Base-by-base conservation (phyloP, 2,888 invertebrate species). In the Agrypnus murinus region DNA sequence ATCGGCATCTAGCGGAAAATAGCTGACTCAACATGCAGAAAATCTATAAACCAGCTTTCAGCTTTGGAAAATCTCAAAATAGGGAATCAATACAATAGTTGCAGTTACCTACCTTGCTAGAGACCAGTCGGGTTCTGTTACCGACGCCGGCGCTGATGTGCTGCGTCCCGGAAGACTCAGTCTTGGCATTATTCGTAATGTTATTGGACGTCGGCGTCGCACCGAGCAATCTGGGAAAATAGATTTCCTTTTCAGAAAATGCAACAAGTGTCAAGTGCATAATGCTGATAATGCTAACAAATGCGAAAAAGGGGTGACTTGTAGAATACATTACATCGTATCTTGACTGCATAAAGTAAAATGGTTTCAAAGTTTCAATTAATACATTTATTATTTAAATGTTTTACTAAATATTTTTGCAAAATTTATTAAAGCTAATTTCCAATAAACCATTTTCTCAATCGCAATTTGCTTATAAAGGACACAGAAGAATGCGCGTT, bases 121-220 rank as follows among this genome's bases (percentile, higher is more conserved):
- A 38, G 87, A 85, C 88, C 88, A 88, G 72, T 88, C 87, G 32
- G 84, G 86, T 65, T 81, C 82, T n/a, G 81, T 79, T 12, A 82
- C 82, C 84, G 65, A 88, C 84, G 70, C 87, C 84, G 82, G 88
- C 66, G 83, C 83, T 55, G 83, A 83, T 10, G 83, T 83, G 74
- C 82, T 88, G 76, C 87, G 82, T 73, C 85, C 86, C 1, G 87
- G 87, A 43, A 88, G 81, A 77, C 86, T 87, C 74, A 87, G 79
- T 45, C 88, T 83, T 5, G 88, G 88, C 78, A 87, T 87, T 71
- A 88, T 88, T 60, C 84, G 83, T 73, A 88, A 76, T 31, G 88
- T 87, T 78, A 88, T 87, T 55, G 88, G 88, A 55, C 88, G 85
- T 60, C 88, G 82, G 53, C 87, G 82, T 53, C 87, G 84, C 43